A percentile compares a stretch with the other conserved stretches of the same genome.
Conservation (phyloP, 2,888 invertebrate species). For the Yponomeuta malinellus region DNA sequence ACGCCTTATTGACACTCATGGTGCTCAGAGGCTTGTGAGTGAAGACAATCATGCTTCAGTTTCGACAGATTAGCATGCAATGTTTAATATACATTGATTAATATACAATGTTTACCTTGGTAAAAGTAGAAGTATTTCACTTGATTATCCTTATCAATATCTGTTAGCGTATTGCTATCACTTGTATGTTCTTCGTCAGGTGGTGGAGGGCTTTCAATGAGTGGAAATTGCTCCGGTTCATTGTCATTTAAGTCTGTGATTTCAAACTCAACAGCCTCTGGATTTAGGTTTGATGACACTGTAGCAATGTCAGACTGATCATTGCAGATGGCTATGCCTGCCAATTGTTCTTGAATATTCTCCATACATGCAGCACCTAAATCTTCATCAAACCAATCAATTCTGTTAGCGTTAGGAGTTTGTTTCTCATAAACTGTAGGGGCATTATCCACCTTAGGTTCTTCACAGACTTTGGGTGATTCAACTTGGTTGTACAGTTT, state of each 20-base stretch:
- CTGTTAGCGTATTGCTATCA: slow-evolving; percentile 37
- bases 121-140: slow-evolving; percentile 86
- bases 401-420: slow-evolving; percentile 44
- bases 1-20: too few relatives aligned
- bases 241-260: slow-evolving; percentile 35
- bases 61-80: background rate
- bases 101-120: slow-evolving; percentile 77
- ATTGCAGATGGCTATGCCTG: slow-evolving; percentile 28
- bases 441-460: slow-evolving; percentile 24
- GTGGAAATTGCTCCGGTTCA: slow-evolving; percentile 44
- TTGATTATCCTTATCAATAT: slow-evolving; percentile 58
- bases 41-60: background rate
- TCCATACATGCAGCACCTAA: slow-evolving; percentile 56
- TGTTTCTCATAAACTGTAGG: slow-evolving; percentile 50
- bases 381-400: slow-evolving; percentile 64
- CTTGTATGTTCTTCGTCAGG: slow-evolving; percentile 26
- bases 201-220: slow-evolving; percentile 34
- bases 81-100: too few relatives aligned
- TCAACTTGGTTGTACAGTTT: slow-evolving; percentile 34
- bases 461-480: slow-evolving; percentile 29
- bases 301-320: slow-evolving; percentile 21
- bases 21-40: too few relatives aligned
- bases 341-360: slow-evolving; percentile 40
- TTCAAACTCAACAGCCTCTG: slow-evolving; percentile 51
- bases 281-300: slow-evolving; percentile 48